These are phyloP conservation scores for Hippasteria phrygiana DNA, from an alignment of 53 echinoderm and acorn worm genomes.

Conservation along the genomic window DNA sequence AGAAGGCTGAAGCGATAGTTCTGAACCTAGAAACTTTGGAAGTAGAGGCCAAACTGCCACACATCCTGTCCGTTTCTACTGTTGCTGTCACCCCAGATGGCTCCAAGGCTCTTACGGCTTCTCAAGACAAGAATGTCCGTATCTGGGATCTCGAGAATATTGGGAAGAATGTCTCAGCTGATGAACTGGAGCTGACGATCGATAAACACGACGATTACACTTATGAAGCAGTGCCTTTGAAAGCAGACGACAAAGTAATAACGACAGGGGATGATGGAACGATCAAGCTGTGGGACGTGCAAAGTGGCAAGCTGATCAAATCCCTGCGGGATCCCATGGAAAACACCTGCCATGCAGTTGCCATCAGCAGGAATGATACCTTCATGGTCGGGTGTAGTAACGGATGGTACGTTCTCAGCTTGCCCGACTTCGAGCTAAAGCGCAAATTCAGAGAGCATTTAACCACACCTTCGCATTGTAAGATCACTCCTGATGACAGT, in stretches of 20 bases:
- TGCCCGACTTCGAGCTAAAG: conserved; percentile 41
- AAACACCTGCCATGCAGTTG: conserved; percentile 12
- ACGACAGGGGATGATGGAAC: conserved; percentile 40
- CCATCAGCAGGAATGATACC: conserved; percentile 45
- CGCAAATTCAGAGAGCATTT: conserved; percentile 9
- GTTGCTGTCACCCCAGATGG: conserved; percentile 45
- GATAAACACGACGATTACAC: conserved; percentile 38
- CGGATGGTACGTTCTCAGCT: conserved; percentile 36
- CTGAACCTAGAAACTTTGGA: conserved; percentile 15
- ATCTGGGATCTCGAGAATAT: conserved; percentile 53
- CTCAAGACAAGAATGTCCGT: conserved; percentile 66
- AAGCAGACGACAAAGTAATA: conserved; percentile 33
- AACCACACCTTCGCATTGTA: not conserved
- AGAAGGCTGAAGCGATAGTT: conserved; percentile 29
- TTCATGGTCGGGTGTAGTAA: conserved; percentile 40
- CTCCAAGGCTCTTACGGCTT: conserved; percentile 55
- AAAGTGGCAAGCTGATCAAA: conserved; percentile 43
- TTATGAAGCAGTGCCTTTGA: not conserved
- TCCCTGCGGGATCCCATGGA: conserved; percentile 24
- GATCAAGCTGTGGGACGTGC: conserved; percentile 62
- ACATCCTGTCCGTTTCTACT: conserved; percentile 10
- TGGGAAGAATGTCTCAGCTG: not conserved
- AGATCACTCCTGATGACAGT: conserved; percentile 40
- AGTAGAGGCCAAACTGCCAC: conserved; percentile 40
- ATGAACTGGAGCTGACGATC: not conserved